Evolutionary conservation across 2,888 invertebrate genomes (phyloP).

Genomic region (Autographa pulchrina): DNA sequence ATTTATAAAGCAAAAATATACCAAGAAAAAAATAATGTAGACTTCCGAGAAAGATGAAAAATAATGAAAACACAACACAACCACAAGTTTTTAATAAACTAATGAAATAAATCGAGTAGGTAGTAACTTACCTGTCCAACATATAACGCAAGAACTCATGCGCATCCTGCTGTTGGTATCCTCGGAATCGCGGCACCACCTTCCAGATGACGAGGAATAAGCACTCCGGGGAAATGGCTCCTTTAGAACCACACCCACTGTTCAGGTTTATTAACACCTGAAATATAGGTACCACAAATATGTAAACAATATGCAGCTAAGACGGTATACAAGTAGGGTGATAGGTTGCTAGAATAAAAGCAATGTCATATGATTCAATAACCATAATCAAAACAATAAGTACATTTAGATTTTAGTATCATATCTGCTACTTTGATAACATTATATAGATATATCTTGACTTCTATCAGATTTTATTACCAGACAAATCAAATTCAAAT

Average conservation of each 20-base stretch:
- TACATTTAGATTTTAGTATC: background rate
- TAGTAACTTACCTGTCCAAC: conserved; percentile 91
- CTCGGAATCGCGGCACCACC: conserved; percentile 94
- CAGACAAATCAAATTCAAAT: too few species aligned
- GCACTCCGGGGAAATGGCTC: conserved; percentile 94
- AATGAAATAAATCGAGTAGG: too few species aligned
- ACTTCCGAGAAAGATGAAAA: too few species aligned
- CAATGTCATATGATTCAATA: background rate
- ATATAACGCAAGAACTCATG: conserved; percentile 96
- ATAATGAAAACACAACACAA: background rate
- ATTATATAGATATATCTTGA: background rate
- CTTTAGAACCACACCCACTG: conserved; percentile 91
- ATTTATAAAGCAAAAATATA: too few species aligned
- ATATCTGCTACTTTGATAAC: background rate
- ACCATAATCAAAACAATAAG: background rate
- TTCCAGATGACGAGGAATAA: conserved; percentile 95
- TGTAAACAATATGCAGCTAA: background rate
- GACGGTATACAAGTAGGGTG: too few species aligned
- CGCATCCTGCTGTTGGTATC: conserved; percentile 96
- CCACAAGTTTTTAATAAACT: too few species aligned
- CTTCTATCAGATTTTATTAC: background rate
- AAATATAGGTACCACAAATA: conserved; percentile 15
- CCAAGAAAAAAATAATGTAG: too few species aligned
- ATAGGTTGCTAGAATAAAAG: too few species aligned
- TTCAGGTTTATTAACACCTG: conserved; percentile 92